Evolutionary conservation across 2,797 vertebrate genomes (phyloP).

Genomic region (Leuciscus waleckii): DNA sequence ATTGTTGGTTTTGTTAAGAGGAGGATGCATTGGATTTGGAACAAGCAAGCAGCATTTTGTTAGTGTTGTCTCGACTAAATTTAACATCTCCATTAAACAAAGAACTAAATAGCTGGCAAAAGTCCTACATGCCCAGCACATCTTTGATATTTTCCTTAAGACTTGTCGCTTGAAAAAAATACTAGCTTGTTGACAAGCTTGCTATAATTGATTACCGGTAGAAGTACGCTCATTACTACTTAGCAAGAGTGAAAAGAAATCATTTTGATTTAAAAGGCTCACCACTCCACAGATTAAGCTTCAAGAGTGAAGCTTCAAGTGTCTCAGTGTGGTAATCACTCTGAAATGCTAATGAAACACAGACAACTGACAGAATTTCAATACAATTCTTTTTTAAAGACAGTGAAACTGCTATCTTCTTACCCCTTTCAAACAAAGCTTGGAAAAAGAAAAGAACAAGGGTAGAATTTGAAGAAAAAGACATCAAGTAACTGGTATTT

Average conservation of each 20-base stretch:
- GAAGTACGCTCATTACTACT: constrained; percentile 74
- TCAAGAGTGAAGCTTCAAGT: constrained; percentile 64
- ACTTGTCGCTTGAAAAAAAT: constrained; percentile 47
- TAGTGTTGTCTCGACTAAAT: constrained; percentile 33
- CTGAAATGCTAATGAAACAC: constrained; percentile 77
- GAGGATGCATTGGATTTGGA: constrained; percentile 14
- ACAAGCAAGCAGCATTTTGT: constrained; percentile 8
- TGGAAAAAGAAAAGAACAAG: constrained; percentile 57
- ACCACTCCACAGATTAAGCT: constrained; percentile 61
- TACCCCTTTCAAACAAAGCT: constrained; percentile 56
- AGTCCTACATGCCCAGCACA: constrained; percentile 51
- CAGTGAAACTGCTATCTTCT: constrained; percentile 65
- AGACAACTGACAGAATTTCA: constrained; percentile 78
- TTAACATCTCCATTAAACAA: constrained; percentile 52
- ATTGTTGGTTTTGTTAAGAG: constrained; percentile 39
- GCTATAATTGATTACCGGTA: constrained; percentile 64
- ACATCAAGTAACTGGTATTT: neutral
- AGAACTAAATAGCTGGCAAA: constrained; percentile 51
- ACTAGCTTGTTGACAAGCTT: constrained; percentile 62
- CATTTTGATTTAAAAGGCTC: constrained; percentile 64
- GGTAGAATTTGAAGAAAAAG: constrained; percentile 61
- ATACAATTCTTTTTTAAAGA: constrained; percentile 70
- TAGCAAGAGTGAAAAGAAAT: constrained; percentile 58
- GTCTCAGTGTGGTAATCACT: constrained; percentile 74
- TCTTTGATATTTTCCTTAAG: constrained; percentile 55